phyloP scores from a whole-genome alignment of 2,797 vertebrate genomes.

The Sebastes reedi region DNA sequence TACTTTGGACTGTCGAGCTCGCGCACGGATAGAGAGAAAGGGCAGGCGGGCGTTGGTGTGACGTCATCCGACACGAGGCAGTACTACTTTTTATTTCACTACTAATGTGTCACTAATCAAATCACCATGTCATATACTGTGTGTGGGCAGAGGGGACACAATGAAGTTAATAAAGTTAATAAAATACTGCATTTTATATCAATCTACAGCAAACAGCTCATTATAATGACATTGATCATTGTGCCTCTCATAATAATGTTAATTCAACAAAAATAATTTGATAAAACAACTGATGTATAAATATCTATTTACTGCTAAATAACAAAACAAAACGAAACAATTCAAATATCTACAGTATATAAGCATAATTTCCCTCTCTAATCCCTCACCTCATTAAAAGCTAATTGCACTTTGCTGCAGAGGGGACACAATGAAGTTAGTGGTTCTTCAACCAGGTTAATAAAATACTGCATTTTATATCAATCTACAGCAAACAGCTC shows the following conservation, averaged over 20 bases:
- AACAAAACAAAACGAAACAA: not conserved
- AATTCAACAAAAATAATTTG: not conserved
- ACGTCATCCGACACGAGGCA: conserved; percentile 71
- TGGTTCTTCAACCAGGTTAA: not conserved
- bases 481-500: not conserved
- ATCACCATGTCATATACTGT: no score
- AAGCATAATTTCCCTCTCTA: not conserved
- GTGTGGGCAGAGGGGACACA: no score
- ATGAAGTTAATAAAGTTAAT: not conserved
- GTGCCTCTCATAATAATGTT: not conserved
- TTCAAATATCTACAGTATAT: not conserved
- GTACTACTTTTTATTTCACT: not conserved
- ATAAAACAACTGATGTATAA: not conserved
- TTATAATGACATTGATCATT: not conserved
- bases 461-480: not conserved
- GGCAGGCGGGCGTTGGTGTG: conserved; percentile 70
- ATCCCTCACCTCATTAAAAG: not conserved
- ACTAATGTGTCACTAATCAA: no score
- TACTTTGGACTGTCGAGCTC: conserved; percentile 63
- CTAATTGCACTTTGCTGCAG: not conserved
- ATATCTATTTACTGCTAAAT: not conserved
- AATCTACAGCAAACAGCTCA: not conserved
- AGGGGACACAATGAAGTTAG: not conserved
- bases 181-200: not conserved
- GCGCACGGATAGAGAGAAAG: conserved; percentile 59